Conservation (phyloP, 2,888 invertebrate genomes). For the Chrysolina haemoptera region DNA sequence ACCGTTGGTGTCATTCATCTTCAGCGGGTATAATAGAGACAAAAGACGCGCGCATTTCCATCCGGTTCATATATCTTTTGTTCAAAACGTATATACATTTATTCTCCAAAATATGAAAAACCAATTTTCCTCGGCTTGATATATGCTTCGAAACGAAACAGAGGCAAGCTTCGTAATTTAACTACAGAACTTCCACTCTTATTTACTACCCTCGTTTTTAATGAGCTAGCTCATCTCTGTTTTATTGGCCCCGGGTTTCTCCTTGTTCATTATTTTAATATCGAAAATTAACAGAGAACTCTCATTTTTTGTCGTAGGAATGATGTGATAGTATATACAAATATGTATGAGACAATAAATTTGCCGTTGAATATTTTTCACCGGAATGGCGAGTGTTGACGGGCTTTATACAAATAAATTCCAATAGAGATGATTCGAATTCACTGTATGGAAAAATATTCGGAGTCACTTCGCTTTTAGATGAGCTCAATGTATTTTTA, state of each 20-base stretch:
- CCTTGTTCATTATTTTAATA: conserved; percentile 42
- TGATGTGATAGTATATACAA: background rate
- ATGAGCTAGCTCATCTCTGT: conserved; percentile 40
- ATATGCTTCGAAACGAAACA: conserved; percentile 41
- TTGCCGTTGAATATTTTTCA: background rate
- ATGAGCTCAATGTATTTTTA: background rate
- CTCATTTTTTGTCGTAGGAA: conserved; percentile 1
- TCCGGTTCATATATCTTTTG: conserved; percentile 31
- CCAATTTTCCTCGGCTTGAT: conserved; percentile 42
- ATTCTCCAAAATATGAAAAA: conserved; percentile 43
- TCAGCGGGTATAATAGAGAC: conserved; percentile 7
- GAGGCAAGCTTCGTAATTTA: conserved; percentile 44
- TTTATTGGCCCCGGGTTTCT: conserved; percentile 41
- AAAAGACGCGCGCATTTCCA: conserved; percentile 19
- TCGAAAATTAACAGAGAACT: conserved; percentile 27
- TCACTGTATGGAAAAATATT: background rate
- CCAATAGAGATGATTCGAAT: background rate
- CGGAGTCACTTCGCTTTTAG: background rate
- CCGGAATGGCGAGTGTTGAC: background rate
- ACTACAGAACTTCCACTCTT: conserved; percentile 42
- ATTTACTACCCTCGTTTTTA: conserved; percentile 41
- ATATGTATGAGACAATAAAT: background rate
- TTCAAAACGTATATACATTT: conserved; percentile 33
- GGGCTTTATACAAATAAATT: background rate
- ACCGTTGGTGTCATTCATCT: background rate